Evolutionary conservation across 92 coral and sea anemone species (phyloP).

Genomic region (Actinernus sp.): DNA sequence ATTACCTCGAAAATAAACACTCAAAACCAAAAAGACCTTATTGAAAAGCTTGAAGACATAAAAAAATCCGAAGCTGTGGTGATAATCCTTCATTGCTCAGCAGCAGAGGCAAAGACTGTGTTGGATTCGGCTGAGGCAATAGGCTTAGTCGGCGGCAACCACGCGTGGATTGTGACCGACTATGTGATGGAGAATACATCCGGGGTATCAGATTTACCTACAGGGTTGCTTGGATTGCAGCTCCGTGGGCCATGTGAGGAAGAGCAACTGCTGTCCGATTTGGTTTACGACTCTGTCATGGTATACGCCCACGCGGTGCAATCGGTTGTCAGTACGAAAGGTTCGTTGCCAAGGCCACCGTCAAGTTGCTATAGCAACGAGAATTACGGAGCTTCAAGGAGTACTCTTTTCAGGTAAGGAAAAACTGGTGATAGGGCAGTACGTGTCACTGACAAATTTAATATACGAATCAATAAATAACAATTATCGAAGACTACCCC

Average conservation of each 20-base stretch:
- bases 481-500: too few species aligned
- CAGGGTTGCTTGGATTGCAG: conserved; percentile 40
- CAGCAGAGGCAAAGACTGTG: conserved; percentile 2
- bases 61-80: conserved; percentile 8
- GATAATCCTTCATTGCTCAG: conserved; percentile 19
- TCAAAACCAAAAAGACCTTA: background rate
- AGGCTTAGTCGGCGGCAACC: conserved; percentile 10
- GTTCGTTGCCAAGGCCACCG: background rate
- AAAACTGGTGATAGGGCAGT: too few species aligned
- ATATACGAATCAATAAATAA: too few species aligned
- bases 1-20: background rate
- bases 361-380: conserved; percentile 8
- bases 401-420: conserved; percentile 16
- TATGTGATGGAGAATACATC: conserved; percentile 8
- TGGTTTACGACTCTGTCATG: conserved; percentile 19
- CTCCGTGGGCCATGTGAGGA: background rate
- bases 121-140: conserved; percentile 4
- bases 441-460: too few species aligned
- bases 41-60: conserved; percentile 6
- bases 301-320: conserved; percentile 9
- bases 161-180: conserved; percentile 43
- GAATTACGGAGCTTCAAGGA: background rate
- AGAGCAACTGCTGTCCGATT: background rate
- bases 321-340: background rate
- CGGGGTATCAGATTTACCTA: conserved; percentile 17